These are phyloP conservation scores for Dromaius novaehollandiae DNA, from an alignment of 2,113 vertebrate genomes.

Conservation along the genomic window DNA sequence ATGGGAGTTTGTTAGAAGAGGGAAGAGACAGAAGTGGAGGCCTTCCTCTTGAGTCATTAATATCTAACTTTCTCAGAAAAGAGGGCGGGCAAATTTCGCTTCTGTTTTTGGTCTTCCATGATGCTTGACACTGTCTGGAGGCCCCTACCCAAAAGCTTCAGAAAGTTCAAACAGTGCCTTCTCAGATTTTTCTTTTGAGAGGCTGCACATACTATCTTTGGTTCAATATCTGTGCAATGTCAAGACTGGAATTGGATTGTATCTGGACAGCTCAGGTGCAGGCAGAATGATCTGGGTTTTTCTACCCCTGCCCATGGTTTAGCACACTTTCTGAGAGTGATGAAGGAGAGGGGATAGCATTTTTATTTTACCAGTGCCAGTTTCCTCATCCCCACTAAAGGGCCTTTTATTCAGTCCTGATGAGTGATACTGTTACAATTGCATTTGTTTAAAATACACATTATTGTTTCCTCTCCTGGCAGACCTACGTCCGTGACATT, in stretches of 20 bases:
- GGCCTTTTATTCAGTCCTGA: neutral
- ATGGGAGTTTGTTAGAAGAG: neutral
- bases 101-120: neutral
- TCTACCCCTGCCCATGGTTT: neutral
- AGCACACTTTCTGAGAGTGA: neutral
- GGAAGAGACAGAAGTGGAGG: neutral
- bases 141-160: neutral
- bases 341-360: neutral
- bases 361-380: neutral
- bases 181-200: neutral
- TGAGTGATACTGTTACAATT: neutral
- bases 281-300: neutral
- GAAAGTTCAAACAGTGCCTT: neutral
- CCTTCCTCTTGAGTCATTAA: neutral
- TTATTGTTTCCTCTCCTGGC: slow-evolving; percentile 23
- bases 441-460: neutral
- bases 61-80: neutral
- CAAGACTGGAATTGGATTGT: neutral
- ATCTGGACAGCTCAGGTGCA: neutral
- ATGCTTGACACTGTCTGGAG: neutral
- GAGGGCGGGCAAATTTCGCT: neutral
- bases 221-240: neutral
- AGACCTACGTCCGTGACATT: slow-evolving; percentile 98
- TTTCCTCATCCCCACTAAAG: neutral
- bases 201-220: neutral